Conservation (phyloP, 2,888 invertebrate species). For the Leptinotarsa peninsularis region DNA sequence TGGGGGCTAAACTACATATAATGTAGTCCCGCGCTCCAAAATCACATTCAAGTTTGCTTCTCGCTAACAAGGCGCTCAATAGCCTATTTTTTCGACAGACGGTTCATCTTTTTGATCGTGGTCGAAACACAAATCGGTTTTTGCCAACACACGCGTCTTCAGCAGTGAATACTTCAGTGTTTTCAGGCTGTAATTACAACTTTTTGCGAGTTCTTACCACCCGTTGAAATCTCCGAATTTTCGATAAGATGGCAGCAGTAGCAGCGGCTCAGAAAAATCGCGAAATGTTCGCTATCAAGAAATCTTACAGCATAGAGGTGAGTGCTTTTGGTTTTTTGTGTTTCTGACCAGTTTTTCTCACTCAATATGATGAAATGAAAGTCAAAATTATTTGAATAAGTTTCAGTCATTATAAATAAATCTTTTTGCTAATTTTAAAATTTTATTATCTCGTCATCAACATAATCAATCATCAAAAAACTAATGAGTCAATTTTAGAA, state of each 20-base stretch:
- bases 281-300: conserved; percentile 97
- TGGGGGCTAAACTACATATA: conserved; percentile 66
- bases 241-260: conserved; percentile 79
- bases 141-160: conserved; percentile 66
- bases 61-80: conserved; percentile 57
- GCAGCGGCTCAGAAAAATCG: conserved; percentile 94
- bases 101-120: conserved; percentile 67
- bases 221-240: conserved; percentile 58
- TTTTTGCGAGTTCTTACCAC: conserved; percentile 46
- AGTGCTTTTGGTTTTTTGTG: conserved; percentile 63
- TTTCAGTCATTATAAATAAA: too few relatives aligned
- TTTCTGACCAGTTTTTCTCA: background rate
- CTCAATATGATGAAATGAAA: background rate
- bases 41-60: conserved; percentile 61
- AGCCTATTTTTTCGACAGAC: conserved; percentile 60
- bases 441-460: too few relatives aligned
- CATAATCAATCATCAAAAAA: too few relatives aligned
- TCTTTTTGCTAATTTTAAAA: too few relatives aligned
- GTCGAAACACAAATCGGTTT: conserved; percentile 66
- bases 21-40: conserved; percentile 58
- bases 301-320: conserved; percentile 97
- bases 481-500: too few relatives aligned
- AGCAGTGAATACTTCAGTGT: conserved; percentile 64
- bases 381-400: background rate
- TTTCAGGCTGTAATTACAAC: conserved; percentile 60